Percentiles rank a stretch among this genome's conserved stretches.
phyloP scores from a whole-genome alignment of 2,797 vertebrate species.

The Acipenser oxyrinchus region DNA sequence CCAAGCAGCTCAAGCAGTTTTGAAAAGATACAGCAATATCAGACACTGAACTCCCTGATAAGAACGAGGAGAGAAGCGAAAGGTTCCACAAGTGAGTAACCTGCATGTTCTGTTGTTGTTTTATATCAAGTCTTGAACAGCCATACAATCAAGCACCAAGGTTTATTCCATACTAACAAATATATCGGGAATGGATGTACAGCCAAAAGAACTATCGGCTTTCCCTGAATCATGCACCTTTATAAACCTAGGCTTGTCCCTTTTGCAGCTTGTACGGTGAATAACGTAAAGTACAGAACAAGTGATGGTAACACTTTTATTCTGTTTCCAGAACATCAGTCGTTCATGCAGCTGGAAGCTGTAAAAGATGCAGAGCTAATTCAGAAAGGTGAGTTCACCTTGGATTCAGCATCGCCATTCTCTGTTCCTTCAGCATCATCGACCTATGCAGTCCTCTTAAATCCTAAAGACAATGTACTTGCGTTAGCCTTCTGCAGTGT shows the following conservation, averaged over 20 bases:
- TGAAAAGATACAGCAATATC: constrained; percentile 18
- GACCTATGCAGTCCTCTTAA: too few species aligned
- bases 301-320: constrained; percentile 29
- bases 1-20: constrained; percentile 37
- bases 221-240: too few species aligned
- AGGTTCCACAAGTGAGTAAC: constrained; percentile 40
- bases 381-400: constrained; percentile 39
- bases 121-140: constrained; percentile 36
- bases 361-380: constrained; percentile 42
- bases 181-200: constrained; percentile 7
- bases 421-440: too few species aligned
- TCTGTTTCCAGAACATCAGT: constrained; percentile 38
- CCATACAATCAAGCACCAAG: constrained; percentile 33
- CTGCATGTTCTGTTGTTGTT: constrained; percentile 27
- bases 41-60: constrained; percentile 34
- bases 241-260: too few species aligned
- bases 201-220: too few species aligned
- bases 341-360: constrained; percentile 50
- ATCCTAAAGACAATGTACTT: too few species aligned
- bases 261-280: too few species aligned
- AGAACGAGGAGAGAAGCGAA: constrained; percentile 43
- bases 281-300: neutral
- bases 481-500: too few species aligned
- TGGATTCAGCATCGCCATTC: too few species aligned
- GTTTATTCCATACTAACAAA: neutral